A percentile compares a stretch with the other conserved stretches of the same genome.
These are phyloP conservation scores for Gymnodraco acuticeps DNA, from an alignment of 2,797 vertebrate genomes.

Conservation along the genomic window DNA sequence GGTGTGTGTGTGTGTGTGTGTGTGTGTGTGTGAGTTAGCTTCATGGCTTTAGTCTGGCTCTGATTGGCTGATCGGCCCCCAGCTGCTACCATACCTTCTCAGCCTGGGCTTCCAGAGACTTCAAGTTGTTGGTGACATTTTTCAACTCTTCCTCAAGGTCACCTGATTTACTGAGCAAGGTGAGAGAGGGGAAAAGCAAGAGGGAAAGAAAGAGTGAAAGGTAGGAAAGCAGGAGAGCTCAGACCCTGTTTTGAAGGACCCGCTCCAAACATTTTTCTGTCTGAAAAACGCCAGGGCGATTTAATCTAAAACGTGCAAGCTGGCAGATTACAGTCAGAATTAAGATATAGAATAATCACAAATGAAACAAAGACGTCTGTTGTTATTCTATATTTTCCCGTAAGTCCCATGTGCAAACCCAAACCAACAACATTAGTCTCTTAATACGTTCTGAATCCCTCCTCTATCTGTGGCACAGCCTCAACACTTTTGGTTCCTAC, in stretches of 20 bases:
- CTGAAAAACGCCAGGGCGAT: neutral
- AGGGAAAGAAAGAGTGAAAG: conserved; percentile 79
- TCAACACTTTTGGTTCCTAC: too few species aligned
- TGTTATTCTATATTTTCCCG: conserved; percentile 13
- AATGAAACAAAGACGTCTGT: neutral
- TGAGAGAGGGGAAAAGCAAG: conserved; percentile 64
- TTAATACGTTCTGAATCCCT: neutral
- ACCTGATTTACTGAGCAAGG: conserved; percentile 94
- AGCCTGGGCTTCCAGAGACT: conserved; percentile 97
- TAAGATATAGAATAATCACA: neutral
- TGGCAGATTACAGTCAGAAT: neutral
- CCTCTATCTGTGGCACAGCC: neutral
- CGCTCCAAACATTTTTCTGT: neutral
- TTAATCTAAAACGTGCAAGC: neutral
- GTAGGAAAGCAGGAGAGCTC: conserved; percentile 63
- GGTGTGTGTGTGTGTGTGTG: too few species aligned
- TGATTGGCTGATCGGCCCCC: conserved; percentile 5
- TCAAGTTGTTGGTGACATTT: conserved; percentile 99
- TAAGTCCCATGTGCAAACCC: neutral
- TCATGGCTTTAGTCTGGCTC: neutral
- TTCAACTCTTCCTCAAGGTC: conserved; percentile 99
- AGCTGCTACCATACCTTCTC: conserved; percentile 82
- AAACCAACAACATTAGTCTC: conserved; percentile 3
- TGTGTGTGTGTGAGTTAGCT: neutral
- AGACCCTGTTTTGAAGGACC: conserved; percentile 27